Conservation (phyloP, 2,797 vertebrate species). For the Coccyzus lansbergi region DNA sequence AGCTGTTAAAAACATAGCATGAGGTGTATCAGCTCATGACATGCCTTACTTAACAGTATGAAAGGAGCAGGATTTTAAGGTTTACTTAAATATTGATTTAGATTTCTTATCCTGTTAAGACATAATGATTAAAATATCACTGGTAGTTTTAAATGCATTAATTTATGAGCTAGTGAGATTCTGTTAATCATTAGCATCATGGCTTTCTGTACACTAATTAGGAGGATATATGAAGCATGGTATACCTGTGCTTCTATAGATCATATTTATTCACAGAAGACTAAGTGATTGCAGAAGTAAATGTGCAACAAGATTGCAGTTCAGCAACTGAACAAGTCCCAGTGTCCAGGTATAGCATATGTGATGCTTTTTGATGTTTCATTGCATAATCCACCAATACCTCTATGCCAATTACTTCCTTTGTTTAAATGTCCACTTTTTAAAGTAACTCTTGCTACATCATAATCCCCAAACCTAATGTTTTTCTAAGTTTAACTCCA, state of each 20-base stretch:
- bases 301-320: neutral
- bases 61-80: neutral
- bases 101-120: too few relatives aligned
- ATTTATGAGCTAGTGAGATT: neutral
- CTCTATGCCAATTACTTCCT: constrained; percentile 32
- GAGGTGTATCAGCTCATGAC: neutral
- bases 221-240: neutral
- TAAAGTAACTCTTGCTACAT: constrained; percentile 43
- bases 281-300: neutral
- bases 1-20: neutral
- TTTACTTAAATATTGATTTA: too few relatives aligned
- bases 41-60: neutral
- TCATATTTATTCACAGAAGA: neutral
- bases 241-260: neutral
- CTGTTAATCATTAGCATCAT: neutral
- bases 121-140: neutral
- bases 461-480: constrained; percentile 27
- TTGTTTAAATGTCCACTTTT: constrained; percentile 38
- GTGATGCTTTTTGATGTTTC: neutral
- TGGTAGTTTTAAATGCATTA: neutral
- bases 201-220: neutral
- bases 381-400: constrained; percentile 17
- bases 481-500: constrained; percentile 14
- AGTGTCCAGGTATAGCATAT: neutral
- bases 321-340: neutral